phyloP scores from a whole-genome alignment of 2,888 invertebrate species.

The Metalampra italica region DNA sequence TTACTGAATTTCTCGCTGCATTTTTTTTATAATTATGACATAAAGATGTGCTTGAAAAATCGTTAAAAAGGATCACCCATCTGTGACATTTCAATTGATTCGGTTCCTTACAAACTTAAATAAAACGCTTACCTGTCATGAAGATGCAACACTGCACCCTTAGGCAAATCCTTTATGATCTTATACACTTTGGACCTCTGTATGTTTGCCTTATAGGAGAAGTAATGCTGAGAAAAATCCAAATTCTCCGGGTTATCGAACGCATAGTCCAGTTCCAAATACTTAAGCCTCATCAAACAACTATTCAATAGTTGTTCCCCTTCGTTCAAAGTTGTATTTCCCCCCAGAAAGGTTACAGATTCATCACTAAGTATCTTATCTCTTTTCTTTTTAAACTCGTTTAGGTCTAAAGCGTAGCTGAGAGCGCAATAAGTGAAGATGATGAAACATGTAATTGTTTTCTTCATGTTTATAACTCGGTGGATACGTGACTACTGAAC shows the following conservation, averaged over 20 bases:
- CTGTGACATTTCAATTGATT: too few species aligned
- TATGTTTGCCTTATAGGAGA: slow-evolving; percentile 79
- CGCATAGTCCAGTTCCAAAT: slow-evolving; percentile 72
- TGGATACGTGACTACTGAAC: neutral
- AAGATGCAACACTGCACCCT: slow-evolving; percentile 84
- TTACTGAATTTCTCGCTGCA: too few species aligned
- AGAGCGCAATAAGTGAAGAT: too few species aligned
- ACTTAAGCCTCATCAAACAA: slow-evolving; percentile 78
- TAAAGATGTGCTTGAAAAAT: too few species aligned
- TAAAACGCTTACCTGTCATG: slow-evolving; percentile 72
- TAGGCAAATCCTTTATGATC: slow-evolving; percentile 83
- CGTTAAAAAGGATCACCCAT: too few species aligned
- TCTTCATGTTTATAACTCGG: neutral
- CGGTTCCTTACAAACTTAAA: too few species aligned
- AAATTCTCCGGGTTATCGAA: slow-evolving; percentile 75
- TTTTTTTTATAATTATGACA: too few species aligned
- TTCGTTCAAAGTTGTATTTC: slow-evolving; percentile 59
- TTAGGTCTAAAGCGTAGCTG: too few species aligned
- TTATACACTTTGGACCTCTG: slow-evolving; percentile 81
- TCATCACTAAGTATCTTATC: slow-evolving; percentile 68
- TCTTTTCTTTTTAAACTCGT: slow-evolving; percentile 31
- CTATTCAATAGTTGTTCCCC: slow-evolving; percentile 75
- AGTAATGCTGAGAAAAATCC: slow-evolving; percentile 82
- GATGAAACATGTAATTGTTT: neutral
- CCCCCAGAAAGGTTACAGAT: slow-evolving; percentile 66